Evolutionary conservation across 2,797 vertebrate species (phyloP).

Genomic region (Sebastes taczanowskii): DNA sequence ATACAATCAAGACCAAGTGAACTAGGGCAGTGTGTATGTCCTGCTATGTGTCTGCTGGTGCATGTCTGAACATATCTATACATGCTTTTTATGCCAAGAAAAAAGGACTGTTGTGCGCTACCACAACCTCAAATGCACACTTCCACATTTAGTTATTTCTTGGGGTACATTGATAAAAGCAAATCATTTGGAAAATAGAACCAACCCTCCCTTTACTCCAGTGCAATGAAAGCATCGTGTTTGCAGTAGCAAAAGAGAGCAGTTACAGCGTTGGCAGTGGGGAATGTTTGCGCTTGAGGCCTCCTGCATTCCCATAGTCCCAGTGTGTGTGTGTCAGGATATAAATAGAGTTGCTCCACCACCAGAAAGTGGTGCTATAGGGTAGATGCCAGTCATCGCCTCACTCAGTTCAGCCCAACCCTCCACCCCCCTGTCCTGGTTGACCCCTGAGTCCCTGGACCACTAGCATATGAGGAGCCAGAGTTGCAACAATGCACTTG

Average conservation of each 20-base stretch:
- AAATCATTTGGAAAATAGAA: not conserved
- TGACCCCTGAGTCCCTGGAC: conserved; percentile 44
- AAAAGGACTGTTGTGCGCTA: not conserved
- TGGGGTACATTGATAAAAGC: not conserved
- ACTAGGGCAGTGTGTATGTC: conserved; percentile 25
- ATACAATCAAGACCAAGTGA: conserved; percentile 23
- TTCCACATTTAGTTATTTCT: not conserved
- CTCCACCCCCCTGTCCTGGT: conserved; percentile 27
- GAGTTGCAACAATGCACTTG: conserved; percentile 25
- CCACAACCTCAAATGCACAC: not conserved
- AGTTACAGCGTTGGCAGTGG: conserved; percentile 45
- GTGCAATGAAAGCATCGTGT: conserved; percentile 20
- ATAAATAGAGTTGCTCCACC: conserved; percentile 72
- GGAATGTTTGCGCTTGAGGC: conserved; percentile 68
- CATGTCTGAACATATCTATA: not conserved
- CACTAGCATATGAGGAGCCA: not conserved
- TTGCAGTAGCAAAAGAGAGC: conserved; percentile 42
- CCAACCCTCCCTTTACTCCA: not conserved
- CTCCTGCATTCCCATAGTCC: conserved; percentile 62
- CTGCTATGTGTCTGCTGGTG: conserved; percentile 14
- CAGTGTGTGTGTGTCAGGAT: conserved; percentile 59
- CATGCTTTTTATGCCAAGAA: not conserved
- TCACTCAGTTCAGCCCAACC: conserved; percentile 30
- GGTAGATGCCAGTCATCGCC: conserved; percentile 39
- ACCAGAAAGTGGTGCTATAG: conserved; percentile 57